Evolutionary conservation across 1,140 invertebrate species (phyloP).

Genomic region (Phocides pigmalion): DNA sequence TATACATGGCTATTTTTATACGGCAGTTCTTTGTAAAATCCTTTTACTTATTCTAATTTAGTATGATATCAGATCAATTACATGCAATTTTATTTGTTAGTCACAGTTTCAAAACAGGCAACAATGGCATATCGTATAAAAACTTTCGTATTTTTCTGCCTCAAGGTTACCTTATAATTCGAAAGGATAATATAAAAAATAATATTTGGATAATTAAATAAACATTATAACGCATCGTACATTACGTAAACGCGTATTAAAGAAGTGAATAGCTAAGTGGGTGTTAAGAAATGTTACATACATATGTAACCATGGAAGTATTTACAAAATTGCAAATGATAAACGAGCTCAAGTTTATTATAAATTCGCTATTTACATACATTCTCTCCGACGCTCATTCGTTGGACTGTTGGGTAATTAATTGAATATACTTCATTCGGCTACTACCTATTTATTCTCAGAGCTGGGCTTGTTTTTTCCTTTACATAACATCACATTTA

Average conservation of each 20-base stretch:
- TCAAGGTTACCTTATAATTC: slow-evolving; percentile 28
- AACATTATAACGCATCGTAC: slow-evolving; percentile 34
- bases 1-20: too few relatives aligned
- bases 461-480: too few relatives aligned
- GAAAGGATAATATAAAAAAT: slow-evolving; percentile 43
- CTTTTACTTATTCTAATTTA: background rate
- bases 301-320: slow-evolving; percentile 15
- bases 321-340: slow-evolving; percentile 20
- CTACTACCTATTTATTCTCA: too few relatives aligned
- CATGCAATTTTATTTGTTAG: slow-evolving; percentile 11
- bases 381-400: background rate
- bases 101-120: slow-evolving; percentile 9
- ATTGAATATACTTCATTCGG: too few relatives aligned
- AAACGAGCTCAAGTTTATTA: slow-evolving; percentile 14
- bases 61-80: background rate
- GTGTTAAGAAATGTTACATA: slow-evolving; percentile 23
- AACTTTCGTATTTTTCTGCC: slow-evolving; percentile 27
- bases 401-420: slow-evolving; percentile 2
- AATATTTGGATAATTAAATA: slow-evolving; percentile 44
- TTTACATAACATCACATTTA: too few relatives aligned
- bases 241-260: slow-evolving; percentile 28
- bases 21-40: too few relatives aligned
- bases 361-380: slow-evolving; percentile 9
- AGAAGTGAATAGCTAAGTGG: slow-evolving; percentile 11
- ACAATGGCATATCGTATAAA: slow-evolving; percentile 5